These are phyloP conservation scores for Leptobrachium leishanense DNA, from an alignment of 2,113 vertebrate species.

Conservation along the genomic window DNA sequence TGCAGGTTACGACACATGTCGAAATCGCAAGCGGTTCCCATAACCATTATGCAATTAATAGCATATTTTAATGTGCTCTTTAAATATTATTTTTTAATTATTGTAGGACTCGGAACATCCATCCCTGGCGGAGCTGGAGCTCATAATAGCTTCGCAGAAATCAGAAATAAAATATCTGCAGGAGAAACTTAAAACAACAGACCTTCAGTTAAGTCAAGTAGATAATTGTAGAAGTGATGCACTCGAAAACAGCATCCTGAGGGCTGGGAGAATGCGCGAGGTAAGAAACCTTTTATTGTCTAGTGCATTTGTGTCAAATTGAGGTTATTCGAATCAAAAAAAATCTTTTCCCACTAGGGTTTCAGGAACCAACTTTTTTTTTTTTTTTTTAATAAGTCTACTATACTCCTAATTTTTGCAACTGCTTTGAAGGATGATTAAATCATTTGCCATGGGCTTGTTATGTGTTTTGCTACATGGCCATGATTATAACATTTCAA, in stretches of 20 bases:
- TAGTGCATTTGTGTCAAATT: slow-evolving; percentile 58
- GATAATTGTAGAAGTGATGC: slow-evolving; percentile 42
- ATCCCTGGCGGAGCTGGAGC: slow-evolving; percentile 58
- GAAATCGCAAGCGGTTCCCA: slow-evolving; percentile 3
- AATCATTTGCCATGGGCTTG: slow-evolving; percentile 62
- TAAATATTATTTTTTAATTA: slow-evolving; percentile 32
- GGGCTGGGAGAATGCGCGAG: slow-evolving; percentile 55
- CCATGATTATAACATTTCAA: slow-evolving; percentile 30
- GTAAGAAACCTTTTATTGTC: slow-evolving; percentile 57
- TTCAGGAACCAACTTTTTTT: slow-evolving; percentile 56
- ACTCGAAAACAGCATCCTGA: slow-evolving; percentile 51
- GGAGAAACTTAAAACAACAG: slow-evolving; percentile 59
- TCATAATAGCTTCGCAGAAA: slow-evolving; percentile 60
- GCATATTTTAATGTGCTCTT: background rate
- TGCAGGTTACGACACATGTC: background rate
- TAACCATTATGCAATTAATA: slow-evolving; percentile 28
- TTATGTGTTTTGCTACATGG: slow-evolving; percentile 50
- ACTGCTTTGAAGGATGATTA: slow-evolving; percentile 57
- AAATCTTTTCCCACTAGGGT: slow-evolving; percentile 58
- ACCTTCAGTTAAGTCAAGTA: slow-evolving; percentile 55
- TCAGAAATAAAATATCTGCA: slow-evolving; percentile 67
- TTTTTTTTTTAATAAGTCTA: slow-evolving; percentile 58
- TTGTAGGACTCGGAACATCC: slow-evolving; percentile 54
- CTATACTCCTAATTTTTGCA: slow-evolving; percentile 60
- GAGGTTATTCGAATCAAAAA: slow-evolving; percentile 57